Conservation (phyloP, 2,888 invertebrate species). For the Stenoptilia bipunctidactyla region DNA sequence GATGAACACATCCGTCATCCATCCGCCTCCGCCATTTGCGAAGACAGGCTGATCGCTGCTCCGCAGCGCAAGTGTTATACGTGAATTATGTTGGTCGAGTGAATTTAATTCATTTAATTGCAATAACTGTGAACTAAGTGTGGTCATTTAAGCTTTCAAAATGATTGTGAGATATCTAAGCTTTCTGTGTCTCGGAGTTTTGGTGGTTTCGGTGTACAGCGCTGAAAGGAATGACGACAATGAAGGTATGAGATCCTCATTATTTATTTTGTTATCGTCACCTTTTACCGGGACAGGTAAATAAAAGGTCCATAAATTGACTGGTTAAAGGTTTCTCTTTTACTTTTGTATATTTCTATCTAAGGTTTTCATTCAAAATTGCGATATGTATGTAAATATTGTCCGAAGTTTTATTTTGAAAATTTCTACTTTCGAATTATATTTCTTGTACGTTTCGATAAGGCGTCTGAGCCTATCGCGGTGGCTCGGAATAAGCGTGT, state of each 20-base stretch:
- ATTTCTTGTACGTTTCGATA: conserved; percentile 21
- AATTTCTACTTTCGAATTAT: conserved; percentile 19
- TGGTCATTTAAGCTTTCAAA: conserved; percentile 47
- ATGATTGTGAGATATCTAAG: conserved; percentile 69
- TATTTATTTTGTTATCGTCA: conserved; percentile 43
- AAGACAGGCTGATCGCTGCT: conserved; percentile 53
- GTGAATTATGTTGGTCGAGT: conserved; percentile 63
- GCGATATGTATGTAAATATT: background rate
- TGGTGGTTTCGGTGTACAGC: conserved; percentile 57
- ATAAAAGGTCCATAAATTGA: background rate
- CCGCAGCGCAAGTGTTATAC: conserved; percentile 56
- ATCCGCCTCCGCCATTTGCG: conserved; percentile 71
- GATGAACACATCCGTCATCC: conserved; percentile 70
- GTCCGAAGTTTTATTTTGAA: background rate
- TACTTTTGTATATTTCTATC: too few species aligned
- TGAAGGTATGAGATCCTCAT: conserved; percentile 49
- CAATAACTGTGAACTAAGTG: conserved; percentile 59
- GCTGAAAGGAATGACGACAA: conserved; percentile 63
- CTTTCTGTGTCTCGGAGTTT: conserved; percentile 63
- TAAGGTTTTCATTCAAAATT: too few species aligned
- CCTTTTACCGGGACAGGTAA: conserved; percentile 16
- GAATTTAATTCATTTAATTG: conserved; percentile 51
- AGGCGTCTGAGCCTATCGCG: conserved; percentile 19
- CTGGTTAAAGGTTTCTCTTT: too few species aligned
- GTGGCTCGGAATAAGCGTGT: conserved; percentile 28